Base-by-base conservation (phyloP, 2,888 invertebrate genomes). In the Eupeodes latifasciatus region DNA sequence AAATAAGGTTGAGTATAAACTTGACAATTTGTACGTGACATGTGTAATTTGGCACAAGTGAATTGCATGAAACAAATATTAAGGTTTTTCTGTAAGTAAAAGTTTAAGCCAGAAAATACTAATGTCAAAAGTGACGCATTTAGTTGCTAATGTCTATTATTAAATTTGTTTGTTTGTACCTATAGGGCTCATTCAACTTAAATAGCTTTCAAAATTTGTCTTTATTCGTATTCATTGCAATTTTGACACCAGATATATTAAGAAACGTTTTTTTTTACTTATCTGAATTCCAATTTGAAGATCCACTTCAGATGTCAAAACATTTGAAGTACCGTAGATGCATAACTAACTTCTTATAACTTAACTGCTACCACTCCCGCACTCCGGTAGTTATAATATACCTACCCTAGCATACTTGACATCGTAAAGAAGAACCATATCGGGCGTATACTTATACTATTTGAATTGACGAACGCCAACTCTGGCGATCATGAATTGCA, bases 401-500 rank as follows among this genome's bases (percentile, higher is more conserved):
- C 14, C 4, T 69, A 51, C 64, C 47, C 44, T 62, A 62, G 62
- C 44, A 61, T 47, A 53, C 87, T 84, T 87, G 83, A 87, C 83
- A 76, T 27, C 36, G 44, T 19, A 36, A 67, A 71, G 40, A 44
- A 40, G 27, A 67, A 47, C 59, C 61, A 62, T 64, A 57, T 59
- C 76, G 74, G 88, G 88, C 85, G 85, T 81, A 85, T 78, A 84
- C 84, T 77, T 67, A 27, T 27, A 64, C 88, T 57, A 76, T 77
- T 80, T 88, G 72, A 84, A 84, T 83, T 86, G 85, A 75, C 77
- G 71, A 71, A 84, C 64, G 74, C 72, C 78, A 79, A 62, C 72
- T 72, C 72, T 72, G 72, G 72, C 57, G 69, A 64, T 81, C 84
- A 88, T 85, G 88, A 88, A 88, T 88, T 88, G 81, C 85, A 88